Percentiles rank a stretch among this genome's conserved stretches.
phyloP scores from a whole-genome alignment of 2,797 vertebrate genomes.

The Notoglanidium macrostoma region DNA sequence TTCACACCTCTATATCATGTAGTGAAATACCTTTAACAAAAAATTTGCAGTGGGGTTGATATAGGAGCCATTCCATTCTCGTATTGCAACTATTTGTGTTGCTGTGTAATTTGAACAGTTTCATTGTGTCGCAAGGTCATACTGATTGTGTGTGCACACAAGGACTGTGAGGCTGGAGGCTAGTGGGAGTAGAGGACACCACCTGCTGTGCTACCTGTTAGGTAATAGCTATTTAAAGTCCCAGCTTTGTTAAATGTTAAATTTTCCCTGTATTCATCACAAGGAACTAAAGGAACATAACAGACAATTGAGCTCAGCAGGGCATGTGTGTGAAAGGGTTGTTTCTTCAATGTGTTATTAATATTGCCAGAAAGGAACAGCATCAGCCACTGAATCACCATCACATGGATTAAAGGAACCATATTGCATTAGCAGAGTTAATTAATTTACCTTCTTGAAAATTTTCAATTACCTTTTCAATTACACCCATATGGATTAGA shows the following conservation, averaged over 20 bases:
- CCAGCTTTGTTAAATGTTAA: slow-evolving; percentile 24
- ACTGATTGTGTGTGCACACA: slow-evolving; percentile 1
- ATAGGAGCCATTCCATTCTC: not conserved
- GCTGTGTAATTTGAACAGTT: slow-evolving; percentile 5
- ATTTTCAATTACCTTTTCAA: not conserved
- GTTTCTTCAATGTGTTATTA: not conserved
- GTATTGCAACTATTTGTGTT: not conserved
- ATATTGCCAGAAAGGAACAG: not conserved
- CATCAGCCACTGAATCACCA: slow-evolving; percentile 8
- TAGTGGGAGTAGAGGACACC: not conserved
- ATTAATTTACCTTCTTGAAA: not conserved
- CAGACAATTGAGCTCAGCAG: slow-evolving; percentile 24
- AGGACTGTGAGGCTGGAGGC: not conserved
- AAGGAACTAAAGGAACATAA: not conserved
- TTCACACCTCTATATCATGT: not conserved
- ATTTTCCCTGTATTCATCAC: slow-evolving; percentile 6
- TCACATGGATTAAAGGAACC: not conserved
- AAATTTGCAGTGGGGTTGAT: not conserved
- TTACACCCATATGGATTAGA: not conserved
- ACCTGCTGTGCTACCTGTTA: slow-evolving; percentile 39
- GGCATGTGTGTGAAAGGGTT: not conserved
- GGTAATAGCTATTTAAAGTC: slow-evolving; percentile 33
- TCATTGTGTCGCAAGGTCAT: slow-evolving; percentile 3
- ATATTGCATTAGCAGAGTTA: not conserved
- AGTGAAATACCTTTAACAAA: not conserved